These are phyloP conservation scores for Trachurus trachurus DNA, from an alignment of 2,797 vertebrate genomes.

Conservation along the genomic window DNA sequence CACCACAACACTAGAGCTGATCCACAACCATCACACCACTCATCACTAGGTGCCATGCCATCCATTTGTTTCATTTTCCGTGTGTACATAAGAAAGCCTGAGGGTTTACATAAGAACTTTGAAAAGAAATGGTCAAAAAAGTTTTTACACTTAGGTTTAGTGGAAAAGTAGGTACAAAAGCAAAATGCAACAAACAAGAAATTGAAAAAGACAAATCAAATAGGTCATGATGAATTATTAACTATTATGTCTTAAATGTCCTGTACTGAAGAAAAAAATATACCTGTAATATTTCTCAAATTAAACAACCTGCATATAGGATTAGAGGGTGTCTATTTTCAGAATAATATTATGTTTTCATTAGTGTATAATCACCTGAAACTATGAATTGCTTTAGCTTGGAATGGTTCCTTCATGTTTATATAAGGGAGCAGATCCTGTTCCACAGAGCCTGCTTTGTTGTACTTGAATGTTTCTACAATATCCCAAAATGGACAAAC, in stretches of 20 bases:
- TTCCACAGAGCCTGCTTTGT: too few species aligned
- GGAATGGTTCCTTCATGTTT: too few species aligned
- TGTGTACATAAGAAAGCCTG: background rate
- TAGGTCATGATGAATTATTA: background rate
- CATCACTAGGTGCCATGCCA: background rate
- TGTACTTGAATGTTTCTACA: too few species aligned
- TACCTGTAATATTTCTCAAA: background rate
- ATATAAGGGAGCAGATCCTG: too few species aligned
- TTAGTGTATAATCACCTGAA: too few species aligned
- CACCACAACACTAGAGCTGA: background rate
- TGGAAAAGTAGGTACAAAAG: too few species aligned
- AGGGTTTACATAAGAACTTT: too few species aligned
- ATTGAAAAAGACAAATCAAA: background rate
- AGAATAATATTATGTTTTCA: too few species aligned
- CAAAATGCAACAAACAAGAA: background rate
- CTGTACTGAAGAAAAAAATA: background rate
- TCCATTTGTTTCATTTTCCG: background rate
- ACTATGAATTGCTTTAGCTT: too few species aligned
- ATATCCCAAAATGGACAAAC: too few species aligned
- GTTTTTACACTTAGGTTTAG: background rate
- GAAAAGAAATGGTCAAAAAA: background rate
- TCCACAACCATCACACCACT: background rate
- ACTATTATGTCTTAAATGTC: background rate
- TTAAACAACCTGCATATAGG: too few species aligned
- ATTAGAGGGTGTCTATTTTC: too few species aligned